Conservation (phyloP, 2,888 invertebrate species). For the Drosophila affinis region DNA sequence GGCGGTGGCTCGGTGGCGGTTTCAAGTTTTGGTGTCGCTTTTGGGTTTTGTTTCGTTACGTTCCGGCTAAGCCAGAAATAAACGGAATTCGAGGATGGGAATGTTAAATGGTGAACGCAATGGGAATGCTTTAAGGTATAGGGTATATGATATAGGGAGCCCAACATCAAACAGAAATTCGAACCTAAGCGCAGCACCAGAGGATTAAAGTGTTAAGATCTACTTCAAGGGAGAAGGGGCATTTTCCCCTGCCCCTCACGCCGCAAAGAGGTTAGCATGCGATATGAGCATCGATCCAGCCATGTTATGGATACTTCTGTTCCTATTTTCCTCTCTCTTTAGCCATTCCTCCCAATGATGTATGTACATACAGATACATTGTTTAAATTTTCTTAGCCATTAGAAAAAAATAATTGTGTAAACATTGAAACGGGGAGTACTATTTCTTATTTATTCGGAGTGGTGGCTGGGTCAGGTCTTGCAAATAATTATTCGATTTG, state of each 20-base stretch:
- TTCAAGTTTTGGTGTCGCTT: conserved; percentile 32
- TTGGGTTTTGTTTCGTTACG: conserved; percentile 18
- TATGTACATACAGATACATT: no score
- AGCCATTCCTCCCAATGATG: no score
- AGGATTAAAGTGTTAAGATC: background rate
- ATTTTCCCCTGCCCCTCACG: background rate
- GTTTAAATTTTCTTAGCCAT: conserved; percentile 2
- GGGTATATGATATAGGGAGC: conserved; percentile 5
- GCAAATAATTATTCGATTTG: conserved; percentile 30
- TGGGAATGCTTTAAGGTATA: conserved; percentile 6
- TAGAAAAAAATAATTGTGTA: conserved; percentile 2
- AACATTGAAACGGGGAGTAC: conserved; percentile 7
- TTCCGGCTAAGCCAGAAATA: conserved; percentile 48
- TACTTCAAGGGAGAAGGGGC: background rate
- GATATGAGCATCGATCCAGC: no score
- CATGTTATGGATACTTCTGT: no score
- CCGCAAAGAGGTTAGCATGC: background rate
- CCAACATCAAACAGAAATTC: conserved; percentile 14
- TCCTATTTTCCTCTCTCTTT: no score
- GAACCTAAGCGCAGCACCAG: background rate
- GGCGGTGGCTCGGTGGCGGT: conserved; percentile 8
- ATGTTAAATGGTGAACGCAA: no score
- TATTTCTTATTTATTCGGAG: conserved; percentile 15
- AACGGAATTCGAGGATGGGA: conserved; percentile 9
- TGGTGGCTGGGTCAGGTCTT: background rate